These are phyloP conservation scores for Noctua janthina DNA, from an alignment of 2,888 invertebrate species.

Conservation along the genomic window DNA sequence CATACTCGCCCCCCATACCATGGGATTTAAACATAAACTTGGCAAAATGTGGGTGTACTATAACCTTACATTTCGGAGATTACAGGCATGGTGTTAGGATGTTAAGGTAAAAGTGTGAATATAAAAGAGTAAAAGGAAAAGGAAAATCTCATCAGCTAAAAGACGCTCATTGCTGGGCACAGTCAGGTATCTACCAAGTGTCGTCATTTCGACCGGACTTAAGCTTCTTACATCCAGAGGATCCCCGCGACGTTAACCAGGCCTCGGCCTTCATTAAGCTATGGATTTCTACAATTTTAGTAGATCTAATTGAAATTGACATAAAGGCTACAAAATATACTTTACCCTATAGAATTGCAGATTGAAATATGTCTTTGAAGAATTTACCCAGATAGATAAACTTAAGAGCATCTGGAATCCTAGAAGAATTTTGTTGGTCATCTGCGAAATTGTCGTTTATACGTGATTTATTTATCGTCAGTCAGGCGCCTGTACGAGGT, in stretches of 20 bases:
- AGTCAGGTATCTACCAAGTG: too few relatives aligned
- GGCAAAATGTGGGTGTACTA: background rate
- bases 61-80: background rate
- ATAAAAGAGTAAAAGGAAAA: background rate
- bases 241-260: background rate
- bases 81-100: background rate
- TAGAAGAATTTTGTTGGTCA: constrained; percentile 52
- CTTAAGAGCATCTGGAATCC: constrained; percentile 19
- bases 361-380: background rate
- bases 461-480: constrained; percentile 79
- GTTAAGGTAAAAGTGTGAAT: background rate
- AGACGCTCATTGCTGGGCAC: background rate
- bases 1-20: too few relatives aligned
- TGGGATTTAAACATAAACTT: background rate
- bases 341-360: too few relatives aligned
- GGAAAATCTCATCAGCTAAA: background rate
- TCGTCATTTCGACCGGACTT: too few relatives aligned
- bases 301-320: background rate
- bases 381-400: background rate
- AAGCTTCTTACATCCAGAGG: background rate
- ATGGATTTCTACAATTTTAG: background rate
- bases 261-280: too few relatives aligned
- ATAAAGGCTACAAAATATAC: background rate
- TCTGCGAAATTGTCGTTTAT: constrained; percentile 80
- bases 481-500: constrained; percentile 79